These are phyloP conservation scores for Agrilus planipennis DNA, from an alignment of 1,140 invertebrate genomes.

Conservation along the genomic window DNA sequence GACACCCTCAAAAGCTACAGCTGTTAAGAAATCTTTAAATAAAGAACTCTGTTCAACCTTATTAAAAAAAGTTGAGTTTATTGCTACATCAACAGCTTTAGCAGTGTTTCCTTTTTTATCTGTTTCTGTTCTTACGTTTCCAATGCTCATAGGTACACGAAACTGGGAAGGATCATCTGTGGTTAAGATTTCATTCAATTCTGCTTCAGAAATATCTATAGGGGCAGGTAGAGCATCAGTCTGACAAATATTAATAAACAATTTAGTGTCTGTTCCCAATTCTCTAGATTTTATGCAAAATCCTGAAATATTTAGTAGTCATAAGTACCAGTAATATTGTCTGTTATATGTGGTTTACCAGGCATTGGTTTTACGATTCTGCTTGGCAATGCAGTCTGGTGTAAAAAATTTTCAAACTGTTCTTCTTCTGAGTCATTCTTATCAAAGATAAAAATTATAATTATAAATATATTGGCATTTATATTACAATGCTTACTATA, in stretches of 20 bases:
- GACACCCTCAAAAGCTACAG: constrained; percentile 60
- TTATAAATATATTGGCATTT: no score
- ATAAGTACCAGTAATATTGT: constrained; percentile 3
- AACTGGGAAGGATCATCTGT: constrained; percentile 54
- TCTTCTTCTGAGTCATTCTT: constrained; percentile 8
- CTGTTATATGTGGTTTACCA: constrained; percentile 9
- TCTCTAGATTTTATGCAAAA: constrained; percentile 73
- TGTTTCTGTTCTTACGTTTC: constrained; percentile 58
- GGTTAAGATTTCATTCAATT: constrained; percentile 52
- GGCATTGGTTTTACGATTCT: constrained; percentile 7
- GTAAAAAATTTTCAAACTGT: constrained; percentile 3
- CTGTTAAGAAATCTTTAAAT: constrained; percentile 64
- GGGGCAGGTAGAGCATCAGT: constrained; percentile 66
- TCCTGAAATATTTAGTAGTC: constrained; percentile 45
- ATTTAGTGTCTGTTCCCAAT: constrained; percentile 52
- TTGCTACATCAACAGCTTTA: constrained; percentile 64
- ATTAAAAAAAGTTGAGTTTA: constrained; percentile 58
- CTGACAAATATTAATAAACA: constrained; percentile 71
- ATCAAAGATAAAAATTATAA: no score
- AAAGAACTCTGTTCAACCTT: constrained; percentile 54
- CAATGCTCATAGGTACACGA: constrained; percentile 80
- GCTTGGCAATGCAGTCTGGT: constrained; percentile 4
- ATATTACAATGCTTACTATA: no score
- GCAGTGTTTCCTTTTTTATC: constrained; percentile 64
- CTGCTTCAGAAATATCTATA: constrained; percentile 63